Conservation (phyloP, 2,797 vertebrate species). For the Caiman crocodilus region DNA sequence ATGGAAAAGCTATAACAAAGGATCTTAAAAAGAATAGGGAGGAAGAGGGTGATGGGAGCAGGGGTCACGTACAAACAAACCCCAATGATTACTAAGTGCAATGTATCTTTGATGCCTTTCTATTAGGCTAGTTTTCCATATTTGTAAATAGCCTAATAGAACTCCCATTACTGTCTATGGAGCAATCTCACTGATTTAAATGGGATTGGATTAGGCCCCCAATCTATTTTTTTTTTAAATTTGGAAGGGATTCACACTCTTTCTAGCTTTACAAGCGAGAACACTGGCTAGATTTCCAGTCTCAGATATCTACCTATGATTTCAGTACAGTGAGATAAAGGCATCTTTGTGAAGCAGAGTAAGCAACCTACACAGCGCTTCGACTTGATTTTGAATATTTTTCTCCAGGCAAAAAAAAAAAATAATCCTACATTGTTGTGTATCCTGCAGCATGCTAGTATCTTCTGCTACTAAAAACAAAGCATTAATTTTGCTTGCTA, state of each 20-base stretch:
- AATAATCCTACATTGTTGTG: not conserved
- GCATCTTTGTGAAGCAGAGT: not conserved
- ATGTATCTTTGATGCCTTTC: not conserved
- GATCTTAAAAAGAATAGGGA: not conserved
- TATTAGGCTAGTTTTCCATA: not conserved
- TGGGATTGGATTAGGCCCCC: not conserved
- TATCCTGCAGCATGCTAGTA: not conserved
- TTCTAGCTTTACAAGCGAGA: not conserved
- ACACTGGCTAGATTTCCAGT: not conserved
- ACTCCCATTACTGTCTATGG: fast-evolving
- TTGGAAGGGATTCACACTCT: not conserved
- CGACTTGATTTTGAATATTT: not conserved
- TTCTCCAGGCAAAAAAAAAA: too few species aligned
- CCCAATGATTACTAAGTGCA: not conserved
- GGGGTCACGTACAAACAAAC: not conserved
- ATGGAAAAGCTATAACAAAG: not conserved
- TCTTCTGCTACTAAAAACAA: not conserved
- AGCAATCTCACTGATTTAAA: not conserved
- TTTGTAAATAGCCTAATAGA: not conserved
- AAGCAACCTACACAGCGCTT: too few species aligned
- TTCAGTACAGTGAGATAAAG: not conserved
- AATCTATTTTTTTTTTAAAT: not conserved
- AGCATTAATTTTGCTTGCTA: not conserved
- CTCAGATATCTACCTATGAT: not conserved
- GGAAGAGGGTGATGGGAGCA: fast-evolving